Percentiles rank a stretch among this genome's conserved stretches.
Evolutionary conservation across 53 echinoderm and acorn worm genomes (phyloP).

Genomic region (Hippasteria phrygiana): DNA sequence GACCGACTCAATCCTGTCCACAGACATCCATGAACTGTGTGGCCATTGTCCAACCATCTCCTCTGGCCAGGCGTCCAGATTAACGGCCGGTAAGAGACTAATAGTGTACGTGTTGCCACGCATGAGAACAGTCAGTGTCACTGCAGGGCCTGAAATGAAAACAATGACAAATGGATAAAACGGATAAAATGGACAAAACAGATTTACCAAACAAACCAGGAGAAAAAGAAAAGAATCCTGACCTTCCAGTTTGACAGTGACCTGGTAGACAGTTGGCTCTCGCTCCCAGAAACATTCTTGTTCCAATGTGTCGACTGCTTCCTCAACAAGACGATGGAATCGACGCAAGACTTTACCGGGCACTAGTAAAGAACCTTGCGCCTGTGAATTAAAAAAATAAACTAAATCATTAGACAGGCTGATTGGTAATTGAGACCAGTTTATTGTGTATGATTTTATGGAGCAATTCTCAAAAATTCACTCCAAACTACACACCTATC

Average conservation of each 20-base stretch:
- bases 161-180: background rate
- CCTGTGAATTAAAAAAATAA: constrained; percentile 17
- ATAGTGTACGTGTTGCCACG: constrained; percentile 81
- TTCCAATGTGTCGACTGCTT: constrained; percentile 75
- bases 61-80: constrained; percentile 80
- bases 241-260: constrained; percentile 81
- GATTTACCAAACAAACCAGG: background rate
- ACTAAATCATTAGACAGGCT: too few species aligned
- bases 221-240: background rate
- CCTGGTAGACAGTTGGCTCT: constrained; percentile 91
- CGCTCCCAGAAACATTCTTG: constrained; percentile 88
- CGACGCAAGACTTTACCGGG: constrained; percentile 79
- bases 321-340: constrained; percentile 63
- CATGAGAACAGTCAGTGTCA: constrained; percentile 76
- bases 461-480: too few species aligned
- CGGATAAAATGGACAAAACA: too few species aligned
- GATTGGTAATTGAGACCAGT: too few species aligned
- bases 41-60: constrained; percentile 38
- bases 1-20: constrained; percentile 61
- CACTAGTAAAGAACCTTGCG: constrained; percentile 64
- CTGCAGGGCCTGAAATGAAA: constrained; percentile 68
- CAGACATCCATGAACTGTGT: constrained; percentile 69
- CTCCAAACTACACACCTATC: too few species aligned
- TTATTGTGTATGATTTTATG: too few species aligned
- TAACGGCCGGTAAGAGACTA: constrained; percentile 80